phyloP scores from a whole-genome alignment of 2,888 invertebrate species.

The Mythimna vitellina region DNA sequence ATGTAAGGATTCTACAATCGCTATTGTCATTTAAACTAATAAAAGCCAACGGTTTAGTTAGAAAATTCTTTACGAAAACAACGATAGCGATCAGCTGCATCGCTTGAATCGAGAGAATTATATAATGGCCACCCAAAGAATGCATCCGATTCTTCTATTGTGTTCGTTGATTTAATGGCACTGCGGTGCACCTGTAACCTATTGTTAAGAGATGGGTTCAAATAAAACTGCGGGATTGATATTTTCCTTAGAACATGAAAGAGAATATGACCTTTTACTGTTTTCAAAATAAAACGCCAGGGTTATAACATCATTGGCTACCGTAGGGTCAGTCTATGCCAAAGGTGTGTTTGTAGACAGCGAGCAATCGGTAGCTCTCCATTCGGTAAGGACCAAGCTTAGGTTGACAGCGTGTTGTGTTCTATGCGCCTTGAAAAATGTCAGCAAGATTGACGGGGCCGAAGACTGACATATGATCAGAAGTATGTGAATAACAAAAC shows the following conservation, averaged over 20 bases:
- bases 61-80: constrained; percentile 12
- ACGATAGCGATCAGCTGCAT: constrained; percentile 4
- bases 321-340: too few relatives aligned
- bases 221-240: constrained; percentile 8
- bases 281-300: constrained; percentile 9
- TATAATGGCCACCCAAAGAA: constrained; percentile 24
- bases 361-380: too few relatives aligned
- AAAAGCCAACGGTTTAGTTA: background rate
- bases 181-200: constrained; percentile 24
- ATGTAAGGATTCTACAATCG: background rate
- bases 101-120: background rate
- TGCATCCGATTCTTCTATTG: constrained; percentile 44
- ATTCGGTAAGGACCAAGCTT: too few relatives aligned
- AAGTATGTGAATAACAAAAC: too few relatives aligned
- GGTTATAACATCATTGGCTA: background rate
- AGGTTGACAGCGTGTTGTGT: too few relatives aligned
- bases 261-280: background rate
- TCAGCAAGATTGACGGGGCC: too few relatives aligned
- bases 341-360: too few relatives aligned
- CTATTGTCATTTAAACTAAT: background rate
- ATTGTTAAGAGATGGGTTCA: constrained; percentile 13
- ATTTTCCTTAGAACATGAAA: background rate
- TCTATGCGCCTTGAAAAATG: too few relatives aligned
- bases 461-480: too few relatives aligned
- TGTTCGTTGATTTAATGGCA: constrained; percentile 39